Conservation (phyloP, 37 sponge, comb jelly and placozoan genomes). For the Axinella damicornis region DNA sequence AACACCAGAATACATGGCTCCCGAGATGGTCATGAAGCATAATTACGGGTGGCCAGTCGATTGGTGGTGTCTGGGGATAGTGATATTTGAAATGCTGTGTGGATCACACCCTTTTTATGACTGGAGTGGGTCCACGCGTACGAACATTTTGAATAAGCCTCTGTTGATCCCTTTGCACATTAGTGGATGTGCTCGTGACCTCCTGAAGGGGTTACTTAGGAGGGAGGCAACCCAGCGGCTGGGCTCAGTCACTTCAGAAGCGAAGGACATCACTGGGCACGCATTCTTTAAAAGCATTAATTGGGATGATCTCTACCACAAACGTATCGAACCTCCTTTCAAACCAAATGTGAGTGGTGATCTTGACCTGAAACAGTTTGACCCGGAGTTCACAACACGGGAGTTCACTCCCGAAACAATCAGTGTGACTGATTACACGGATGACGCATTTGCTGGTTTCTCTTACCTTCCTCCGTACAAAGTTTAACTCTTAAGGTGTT, state of each 20-base stretch:
- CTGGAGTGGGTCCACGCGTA: conserved; percentile 91
- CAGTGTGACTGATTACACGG: conserved; percentile 75
- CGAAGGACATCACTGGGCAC: conserved; percentile 76
- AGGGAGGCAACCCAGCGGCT: conserved; percentile 75
- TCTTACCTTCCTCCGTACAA: conserved; percentile 44
- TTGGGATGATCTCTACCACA: conserved; percentile 86
- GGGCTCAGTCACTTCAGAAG: conserved; percentile 69
- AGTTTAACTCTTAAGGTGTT: too few species aligned
- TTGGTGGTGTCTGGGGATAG: conserved; percentile 98
- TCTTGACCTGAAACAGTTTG: conserved; percentile 88
- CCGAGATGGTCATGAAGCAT: conserved; percentile 93
- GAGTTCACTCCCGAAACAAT: conserved; percentile 70
- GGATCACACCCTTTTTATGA: conserved; percentile 97
- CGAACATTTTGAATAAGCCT: conserved; percentile 94
- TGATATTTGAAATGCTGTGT: conserved; percentile 96
- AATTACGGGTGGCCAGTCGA: conserved; percentile 91
- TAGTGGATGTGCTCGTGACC: conserved; percentile 55
- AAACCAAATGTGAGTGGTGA: conserved; percentile 92
- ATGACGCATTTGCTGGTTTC: conserved; percentile 82
- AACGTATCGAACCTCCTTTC: conserved; percentile 82
- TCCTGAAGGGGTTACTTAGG: conserved; percentile 81
- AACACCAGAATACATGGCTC: conserved; percentile 97
- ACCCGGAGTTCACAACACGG: conserved; percentile 89
- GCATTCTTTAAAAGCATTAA: conserved; percentile 86
- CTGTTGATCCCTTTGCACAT: conserved; percentile 76